Base-by-base conservation (phyloP, 2,113 vertebrate species). In the Dendropsophus ebraccatus region DNA sequence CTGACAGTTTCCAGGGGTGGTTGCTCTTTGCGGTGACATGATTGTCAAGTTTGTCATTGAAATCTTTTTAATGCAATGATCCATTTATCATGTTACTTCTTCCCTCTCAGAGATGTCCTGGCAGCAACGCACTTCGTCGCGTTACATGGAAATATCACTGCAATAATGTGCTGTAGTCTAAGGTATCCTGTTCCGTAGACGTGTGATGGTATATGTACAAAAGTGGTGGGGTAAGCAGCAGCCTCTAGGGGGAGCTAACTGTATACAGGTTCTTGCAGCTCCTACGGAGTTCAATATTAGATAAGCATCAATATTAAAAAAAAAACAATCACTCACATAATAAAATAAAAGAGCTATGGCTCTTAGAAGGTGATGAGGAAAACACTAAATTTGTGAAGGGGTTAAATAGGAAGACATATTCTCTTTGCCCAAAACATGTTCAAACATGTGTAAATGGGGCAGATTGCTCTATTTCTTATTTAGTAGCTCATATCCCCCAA, bases 11-110 rank as follows among this genome's bases (percentile, higher is more conserved):
- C 75, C 50, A 19, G 49, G 10, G 75, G 30, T 56, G 49, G 25
- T 50, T 54, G 28, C 32, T 32, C 16, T 19, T 56, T 35, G 5
- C 25, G 12, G 23, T 78, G 50, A 78, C 50, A 35, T 12, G 30
- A 56, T 78, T 78, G 75, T 56, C 75, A 78, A 56, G 75, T 78
- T 78, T 56, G 75, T 78, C 75, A 56, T 21, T 35, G 45, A 76
- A 17, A 25, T 76, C 4, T 45, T 14, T n/a, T 28, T 25, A 47
- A 75, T 49, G 41, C 72, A 49, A 75, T 25, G n/a, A 28, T 47
- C 45, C 37, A 49, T 75, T 28, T 49, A 69, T 69, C 65, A 2
- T 32, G 62, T 65, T 65, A 30, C 19, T 5, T 65, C 62, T 65
- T 58, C 56, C 52, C 12, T 65, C 60, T 28, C n/a, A 21, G 60